A percentile compares a stretch with the other conserved stretches of the same genome.
Evolutionary conservation across 2,113 vertebrate species (phyloP).

Genomic region (Speoplatyrhinus poulsoni): DNA sequence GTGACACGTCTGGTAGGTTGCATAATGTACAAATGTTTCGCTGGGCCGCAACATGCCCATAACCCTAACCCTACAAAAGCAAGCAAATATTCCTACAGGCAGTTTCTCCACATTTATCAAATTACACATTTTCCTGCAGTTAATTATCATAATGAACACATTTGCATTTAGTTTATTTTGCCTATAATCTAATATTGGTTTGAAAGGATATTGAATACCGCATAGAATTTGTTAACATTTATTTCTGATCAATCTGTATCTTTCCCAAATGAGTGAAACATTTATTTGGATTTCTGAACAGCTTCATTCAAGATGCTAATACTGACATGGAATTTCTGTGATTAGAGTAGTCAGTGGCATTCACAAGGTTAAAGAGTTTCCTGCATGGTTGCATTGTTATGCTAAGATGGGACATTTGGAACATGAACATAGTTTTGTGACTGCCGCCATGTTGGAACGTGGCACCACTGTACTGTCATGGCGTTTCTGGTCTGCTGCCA

Average conservation of each 20-base stretch:
- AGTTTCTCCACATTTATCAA: too few species aligned
- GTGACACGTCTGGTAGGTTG: slow-evolving; percentile 22
- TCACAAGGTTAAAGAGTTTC: slow-evolving; percentile 19
- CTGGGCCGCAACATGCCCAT: not conserved
- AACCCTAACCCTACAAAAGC: too few species aligned
- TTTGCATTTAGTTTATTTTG: too few species aligned
- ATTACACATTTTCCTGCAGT: too few species aligned
- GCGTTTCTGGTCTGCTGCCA: slow-evolving; percentile 49
- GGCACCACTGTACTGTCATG: slow-evolving; percentile 44
- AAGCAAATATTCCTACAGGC: too few species aligned
- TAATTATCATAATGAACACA: too few species aligned
- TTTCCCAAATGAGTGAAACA: not conserved
- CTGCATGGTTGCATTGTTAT: not conserved
- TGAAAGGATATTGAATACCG: too few species aligned
- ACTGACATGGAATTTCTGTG: slow-evolving; percentile 3
- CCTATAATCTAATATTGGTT: too few species aligned
- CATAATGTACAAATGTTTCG: slow-evolving; percentile 14
- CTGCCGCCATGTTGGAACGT: slow-evolving; percentile 17
- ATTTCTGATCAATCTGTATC: too few species aligned
- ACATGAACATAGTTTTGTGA: slow-evolving; percentile 17
- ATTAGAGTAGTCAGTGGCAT: not conserved
- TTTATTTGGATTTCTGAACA: not conserved
- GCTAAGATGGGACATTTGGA: not conserved
- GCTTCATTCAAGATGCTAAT: not conserved
- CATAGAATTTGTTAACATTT: too few species aligned